A percentile compares a stretch with the other conserved stretches of the same genome.
These are phyloP conservation scores for Harlomillsia oculata DNA, from an alignment of 1,140 invertebrate genomes.

Conservation along the genomic window DNA sequence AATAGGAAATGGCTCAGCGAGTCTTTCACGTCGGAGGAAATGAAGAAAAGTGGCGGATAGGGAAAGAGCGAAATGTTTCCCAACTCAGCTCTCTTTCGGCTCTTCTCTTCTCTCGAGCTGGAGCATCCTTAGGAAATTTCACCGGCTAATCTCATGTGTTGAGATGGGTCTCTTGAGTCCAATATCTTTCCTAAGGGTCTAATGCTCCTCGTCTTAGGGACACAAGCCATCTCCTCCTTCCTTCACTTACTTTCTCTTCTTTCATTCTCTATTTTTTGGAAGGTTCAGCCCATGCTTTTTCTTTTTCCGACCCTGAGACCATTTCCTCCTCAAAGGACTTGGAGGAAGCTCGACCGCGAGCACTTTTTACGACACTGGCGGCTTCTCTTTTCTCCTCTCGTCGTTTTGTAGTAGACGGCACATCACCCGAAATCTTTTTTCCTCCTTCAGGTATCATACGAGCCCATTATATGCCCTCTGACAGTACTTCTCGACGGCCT, in stretches of 20 bases:
- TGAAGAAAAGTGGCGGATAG: constrained; percentile 25
- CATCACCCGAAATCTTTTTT: constrained; percentile 13
- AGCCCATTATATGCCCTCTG: constrained; percentile 15
- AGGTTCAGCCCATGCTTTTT: too few species aligned
- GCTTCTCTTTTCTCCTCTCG: too few species aligned
- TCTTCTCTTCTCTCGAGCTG: not conserved
- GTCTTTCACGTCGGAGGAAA: constrained; percentile 15
- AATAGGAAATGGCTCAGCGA: constrained; percentile 5
- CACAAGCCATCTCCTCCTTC: constrained; percentile 27
- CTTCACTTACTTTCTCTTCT: constrained; percentile 21
- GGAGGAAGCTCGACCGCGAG: too few species aligned
- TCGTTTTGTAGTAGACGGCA: not conserved
- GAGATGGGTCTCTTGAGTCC: constrained; percentile 30
- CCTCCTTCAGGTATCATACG: constrained; percentile 25
- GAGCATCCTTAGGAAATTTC: constrained; percentile 30
- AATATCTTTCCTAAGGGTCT: constrained; percentile 33
- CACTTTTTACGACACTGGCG: too few species aligned
- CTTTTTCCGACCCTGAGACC: too few species aligned
- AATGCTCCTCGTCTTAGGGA: constrained; percentile 33
- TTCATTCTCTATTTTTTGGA: too few species aligned
- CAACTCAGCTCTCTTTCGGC: constrained; percentile 9
- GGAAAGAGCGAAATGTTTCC: constrained; percentile 11
- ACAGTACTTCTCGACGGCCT: constrained; percentile 13
- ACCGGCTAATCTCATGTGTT: constrained; percentile 36
- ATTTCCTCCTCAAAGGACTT: too few species aligned